Base-by-base conservation (phyloP, 1,140 invertebrate genomes). In the Thaumatotibia leucotreta region DNA sequence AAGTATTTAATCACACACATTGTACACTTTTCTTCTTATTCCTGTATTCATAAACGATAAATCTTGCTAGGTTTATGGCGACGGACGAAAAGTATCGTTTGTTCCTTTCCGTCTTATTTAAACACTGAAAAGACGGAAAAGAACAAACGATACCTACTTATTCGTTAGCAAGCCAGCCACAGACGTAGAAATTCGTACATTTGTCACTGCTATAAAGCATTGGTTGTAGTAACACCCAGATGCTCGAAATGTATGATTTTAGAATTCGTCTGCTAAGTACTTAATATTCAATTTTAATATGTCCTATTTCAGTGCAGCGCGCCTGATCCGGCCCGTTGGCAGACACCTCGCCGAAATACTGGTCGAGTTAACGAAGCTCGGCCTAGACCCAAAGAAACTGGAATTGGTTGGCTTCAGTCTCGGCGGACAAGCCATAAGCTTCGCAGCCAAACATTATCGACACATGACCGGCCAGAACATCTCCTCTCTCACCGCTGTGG, bases 351-450 rank as follows among this genome's bases (percentile, higher is more conserved):
- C 82, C 0, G 76, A 82, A 70, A 85, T 87, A 82, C 35, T 90
- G n/a, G 66, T 68, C 0, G 71, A 77, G 4, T 69, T 85, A 0
- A 78, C 70, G 1, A 68, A 69, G 11, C 24, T 68, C 9, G 86
- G 86, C 0, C 58, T 90, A 1, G 69, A 89, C 45, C 84, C 83
- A 0, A 83, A 84, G 35, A 84, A 72, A 23, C 54, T 86, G 0
- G 83, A 88, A 49, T 4, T 90, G 0, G 39, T 86, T 0, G 86
- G 88, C 2, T 64, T 88, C 8, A 88, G 86, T 33, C 77, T 90
- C 0, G 88, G 88, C 4, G 83, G 45, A 0, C 85, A 89, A 2
- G 86, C 83, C 0, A 70, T 73, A 2, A 79, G 83, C 61, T 88
- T 79, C 64, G 75, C 86, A 27, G 88, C 78, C 8, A 88, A 90